Conservation (phyloP, 2,797 vertebrate species). For the Chloroceryle inda region DNA sequence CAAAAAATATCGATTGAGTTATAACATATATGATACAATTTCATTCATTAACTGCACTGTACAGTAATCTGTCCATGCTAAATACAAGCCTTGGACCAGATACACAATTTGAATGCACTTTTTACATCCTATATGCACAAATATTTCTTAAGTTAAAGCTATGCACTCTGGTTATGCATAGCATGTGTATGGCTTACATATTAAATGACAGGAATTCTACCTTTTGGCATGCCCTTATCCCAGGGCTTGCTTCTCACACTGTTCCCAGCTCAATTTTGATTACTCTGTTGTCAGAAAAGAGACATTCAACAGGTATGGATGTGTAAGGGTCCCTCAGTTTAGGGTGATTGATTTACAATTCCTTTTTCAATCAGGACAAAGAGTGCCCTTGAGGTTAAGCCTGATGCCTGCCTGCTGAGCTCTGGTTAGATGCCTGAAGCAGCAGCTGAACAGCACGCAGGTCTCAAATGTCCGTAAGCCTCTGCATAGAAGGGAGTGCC, state of each 20-base stretch:
- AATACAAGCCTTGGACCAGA: constrained; percentile 69
- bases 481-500: background rate
- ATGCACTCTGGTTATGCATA: constrained; percentile 78
- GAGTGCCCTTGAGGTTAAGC: background rate
- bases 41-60: constrained; percentile 69
- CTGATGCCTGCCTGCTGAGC: background rate
- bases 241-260: constrained; percentile 34
- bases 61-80: constrained; percentile 71
- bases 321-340: background rate
- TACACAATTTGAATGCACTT: constrained; percentile 72
- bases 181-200: constrained; percentile 80
- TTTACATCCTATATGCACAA: constrained; percentile 75
- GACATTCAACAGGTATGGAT: background rate
- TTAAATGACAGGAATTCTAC: constrained; percentile 67
- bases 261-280: constrained; percentile 45
- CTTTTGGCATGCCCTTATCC: constrained; percentile 26
- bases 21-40: constrained; percentile 75
- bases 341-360: background rate
- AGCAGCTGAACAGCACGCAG: background rate
- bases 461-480: rapidly evolving
- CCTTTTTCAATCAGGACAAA: rapidly evolving
- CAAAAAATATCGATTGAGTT: constrained; percentile 74
- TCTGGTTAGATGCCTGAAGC: background rate
- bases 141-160: constrained; percentile 77
- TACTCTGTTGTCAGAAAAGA: constrained; percentile 45